phyloP scores from a whole-genome alignment of 53 echinoderm and acorn worm species.

The Luidia sarsii region DNA sequence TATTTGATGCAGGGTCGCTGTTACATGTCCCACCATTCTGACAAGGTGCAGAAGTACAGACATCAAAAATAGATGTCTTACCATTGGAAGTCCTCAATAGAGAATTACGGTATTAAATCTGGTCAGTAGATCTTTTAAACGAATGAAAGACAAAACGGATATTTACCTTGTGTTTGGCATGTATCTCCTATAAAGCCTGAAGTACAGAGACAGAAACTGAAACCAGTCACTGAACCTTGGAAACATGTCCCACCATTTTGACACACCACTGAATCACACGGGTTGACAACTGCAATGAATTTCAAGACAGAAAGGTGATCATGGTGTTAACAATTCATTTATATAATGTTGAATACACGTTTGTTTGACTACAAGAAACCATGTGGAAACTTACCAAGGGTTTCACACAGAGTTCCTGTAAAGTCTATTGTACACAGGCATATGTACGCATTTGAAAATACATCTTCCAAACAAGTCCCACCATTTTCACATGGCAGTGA shows the following conservation, averaged over 20 bases:
- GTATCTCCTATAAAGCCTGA: neutral
- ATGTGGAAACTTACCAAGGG: too few relatives aligned
- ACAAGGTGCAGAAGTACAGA: neutral
- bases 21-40: too few relatives aligned
- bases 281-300: neutral
- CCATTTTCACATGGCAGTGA: slow-evolving; percentile 10
- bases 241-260: slow-evolving; percentile 18
- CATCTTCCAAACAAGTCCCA: neutral
- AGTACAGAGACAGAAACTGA: neutral
- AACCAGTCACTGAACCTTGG: neutral
- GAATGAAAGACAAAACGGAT: too few relatives aligned
- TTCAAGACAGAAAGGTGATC: neutral
- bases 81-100: too few relatives aligned
- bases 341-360: too few relatives aligned
- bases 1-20: too few relatives aligned
- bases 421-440: neutral
- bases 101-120: too few relatives aligned
- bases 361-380: too few relatives aligned
- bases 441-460: neutral
- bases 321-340: too few relatives aligned
- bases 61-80: too few relatives aligned
- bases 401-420: slow-evolving; percentile 3
- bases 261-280: neutral
- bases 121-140: too few relatives aligned
- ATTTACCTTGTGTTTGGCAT: neutral